Conservation (phyloP, 2,888 invertebrate genomes). For the Rhagium mordax region DNA sequence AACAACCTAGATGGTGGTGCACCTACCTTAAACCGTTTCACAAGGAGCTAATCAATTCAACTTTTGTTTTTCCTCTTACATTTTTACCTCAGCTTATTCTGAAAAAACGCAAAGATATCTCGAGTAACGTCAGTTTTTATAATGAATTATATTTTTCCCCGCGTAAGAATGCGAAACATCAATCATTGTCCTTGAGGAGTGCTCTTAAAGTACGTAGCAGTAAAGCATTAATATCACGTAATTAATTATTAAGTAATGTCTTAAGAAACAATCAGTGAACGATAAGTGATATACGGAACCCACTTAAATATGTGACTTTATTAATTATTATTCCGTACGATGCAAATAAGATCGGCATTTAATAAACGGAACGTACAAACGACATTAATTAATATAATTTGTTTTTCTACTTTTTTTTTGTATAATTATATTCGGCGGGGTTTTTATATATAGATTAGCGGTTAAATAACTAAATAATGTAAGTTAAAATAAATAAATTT, state of each 20-base stretch:
- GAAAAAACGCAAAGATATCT: slow-evolving; percentile 28
- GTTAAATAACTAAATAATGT: not conserved
- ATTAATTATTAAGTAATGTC: slow-evolving; percentile 47
- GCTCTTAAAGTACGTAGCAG: slow-evolving; percentile 41
- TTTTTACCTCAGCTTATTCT: slow-evolving; percentile 22
- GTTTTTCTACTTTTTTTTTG: slow-evolving; percentile 19
- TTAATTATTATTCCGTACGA: slow-evolving; percentile 51
- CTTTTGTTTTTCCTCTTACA: not conserved
- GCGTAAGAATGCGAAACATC: slow-evolving; percentile 50
- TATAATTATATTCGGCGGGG: not conserved
- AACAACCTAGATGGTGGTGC: not conserved
- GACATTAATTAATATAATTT: slow-evolving; percentile 42
- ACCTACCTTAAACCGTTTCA: not conserved
- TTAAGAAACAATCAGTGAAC: slow-evolving; percentile 34
- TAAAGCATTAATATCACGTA: slow-evolving; percentile 40
- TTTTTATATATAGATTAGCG: not conserved
- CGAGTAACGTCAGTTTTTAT: slow-evolving; percentile 45
- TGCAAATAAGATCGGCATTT: slow-evolving; percentile 32
- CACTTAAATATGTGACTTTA: slow-evolving; percentile 50
- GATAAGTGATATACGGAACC: slow-evolving; percentile 42
- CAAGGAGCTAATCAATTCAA: not conserved
- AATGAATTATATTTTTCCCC: slow-evolving; percentile 50
- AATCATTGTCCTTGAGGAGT: slow-evolving; percentile 51
- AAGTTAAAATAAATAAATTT: too few species aligned
- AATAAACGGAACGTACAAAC: slow-evolving; percentile 27